phyloP scores from a whole-genome alignment of 2,888 invertebrate genomes.

The Stenichneumon culpator region DNA sequence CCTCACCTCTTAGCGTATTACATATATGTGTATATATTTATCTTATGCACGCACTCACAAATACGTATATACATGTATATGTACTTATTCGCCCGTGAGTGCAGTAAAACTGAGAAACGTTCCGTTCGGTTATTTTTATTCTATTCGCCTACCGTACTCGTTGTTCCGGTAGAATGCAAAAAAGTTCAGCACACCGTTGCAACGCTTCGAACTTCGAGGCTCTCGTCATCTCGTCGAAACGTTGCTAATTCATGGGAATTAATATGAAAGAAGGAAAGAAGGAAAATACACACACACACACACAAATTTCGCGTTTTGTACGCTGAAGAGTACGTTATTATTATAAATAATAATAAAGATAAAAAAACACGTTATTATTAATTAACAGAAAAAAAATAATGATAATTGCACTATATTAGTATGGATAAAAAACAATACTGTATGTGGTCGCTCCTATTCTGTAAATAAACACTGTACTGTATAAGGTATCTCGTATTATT shows the following conservation, averaged over 20 bases:
- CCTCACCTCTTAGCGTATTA: slow-evolving; percentile 68
- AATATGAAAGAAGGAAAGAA: not conserved
- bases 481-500: slow-evolving; percentile 72
- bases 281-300: slow-evolving; percentile 2
- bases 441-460: slow-evolving; percentile 84
- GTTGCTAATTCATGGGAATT: slow-evolving; percentile 17
- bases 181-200: slow-evolving; percentile 33
- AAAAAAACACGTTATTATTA: slow-evolving; percentile 71
- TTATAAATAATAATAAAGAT: slow-evolving; percentile 72
- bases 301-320: slow-evolving; percentile 62
- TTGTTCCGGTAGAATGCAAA: slow-evolving; percentile 22
- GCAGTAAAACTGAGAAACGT: slow-evolving; percentile 54
- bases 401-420: slow-evolving; percentile 83
- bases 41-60: slow-evolving; percentile 73
- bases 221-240: slow-evolving; percentile 18
- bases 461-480: slow-evolving; percentile 84
- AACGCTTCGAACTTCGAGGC: slow-evolving; percentile 16
- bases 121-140: slow-evolving; percentile 28
- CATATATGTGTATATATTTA: slow-evolving; percentile 80
- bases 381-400: slow-evolving; percentile 80
- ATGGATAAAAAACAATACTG: slow-evolving; percentile 81
- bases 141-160: slow-evolving; percentile 25
- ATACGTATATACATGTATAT: slow-evolving; percentile 75
- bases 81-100: slow-evolving; percentile 71
- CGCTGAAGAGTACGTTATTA: slow-evolving; percentile 75